Percentiles rank a stretch among this genome's conserved stretches.
phyloP scores from a whole-genome alignment of 2,113 vertebrate species.

The Peromyscus californicus region DNA sequence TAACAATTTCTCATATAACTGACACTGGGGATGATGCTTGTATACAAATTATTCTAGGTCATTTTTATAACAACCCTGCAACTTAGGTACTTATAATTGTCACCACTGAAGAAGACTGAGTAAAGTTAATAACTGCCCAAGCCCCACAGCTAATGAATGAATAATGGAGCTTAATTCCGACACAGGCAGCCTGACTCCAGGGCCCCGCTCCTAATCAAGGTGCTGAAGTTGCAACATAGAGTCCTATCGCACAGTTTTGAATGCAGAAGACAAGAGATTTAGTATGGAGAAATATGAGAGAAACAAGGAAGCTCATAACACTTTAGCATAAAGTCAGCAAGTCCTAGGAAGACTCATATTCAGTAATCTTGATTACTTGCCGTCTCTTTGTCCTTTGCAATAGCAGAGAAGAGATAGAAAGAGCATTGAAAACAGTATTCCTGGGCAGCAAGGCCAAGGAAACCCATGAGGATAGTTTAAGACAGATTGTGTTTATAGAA shows the following conservation, averaged over 20 bases:
- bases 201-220: neutral
- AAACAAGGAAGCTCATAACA: conserved; percentile 54
- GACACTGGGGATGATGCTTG: neutral
- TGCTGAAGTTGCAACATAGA: conserved; percentile 57
- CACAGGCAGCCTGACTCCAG: neutral
- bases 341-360: conserved; percentile 52
- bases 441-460: neutral
- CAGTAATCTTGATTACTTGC: conserved; percentile 63
- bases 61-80: conserved; percentile 34
- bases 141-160: conserved; percentile 57
- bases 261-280: conserved; percentile 59
- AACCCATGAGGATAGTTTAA: neutral
- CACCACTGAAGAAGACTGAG: conserved; percentile 26
- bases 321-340: conserved; percentile 68
- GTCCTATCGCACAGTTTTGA: conserved; percentile 7
- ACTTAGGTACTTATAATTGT: conserved; percentile 41
- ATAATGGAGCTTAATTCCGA: conserved; percentile 65
- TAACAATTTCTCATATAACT: conserved; percentile 14
- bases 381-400: neutral
- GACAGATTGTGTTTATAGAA: conserved; percentile 30
- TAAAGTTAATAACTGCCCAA: conserved; percentile 65
- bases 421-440: neutral
- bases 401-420: conserved; percentile 13
- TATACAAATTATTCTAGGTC: conserved; percentile 16
- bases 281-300: conserved; percentile 51